phyloP scores from a whole-genome alignment of 2,797 vertebrate species.

The Darevskia mixta region DNA sequence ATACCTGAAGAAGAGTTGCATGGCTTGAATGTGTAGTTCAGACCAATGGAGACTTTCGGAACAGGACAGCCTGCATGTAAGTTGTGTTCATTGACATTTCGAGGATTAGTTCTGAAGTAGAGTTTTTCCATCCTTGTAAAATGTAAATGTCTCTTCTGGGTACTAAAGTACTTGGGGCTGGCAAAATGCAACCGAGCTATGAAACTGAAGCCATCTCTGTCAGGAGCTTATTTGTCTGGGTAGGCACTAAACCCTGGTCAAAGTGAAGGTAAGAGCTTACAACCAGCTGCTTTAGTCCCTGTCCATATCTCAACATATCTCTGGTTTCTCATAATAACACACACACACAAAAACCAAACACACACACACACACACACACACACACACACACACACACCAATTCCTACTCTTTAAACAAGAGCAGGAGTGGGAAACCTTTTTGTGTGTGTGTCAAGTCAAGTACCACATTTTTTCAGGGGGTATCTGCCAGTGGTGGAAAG shows the following conservation, averaged over 20 bases:
- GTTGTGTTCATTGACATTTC: not conserved
- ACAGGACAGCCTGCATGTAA: not conserved
- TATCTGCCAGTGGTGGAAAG: too few relatives aligned
- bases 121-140: not conserved
- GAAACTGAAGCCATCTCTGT: not conserved
- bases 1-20: too few relatives aligned
- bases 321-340: not conserved
- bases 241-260: too few relatives aligned
- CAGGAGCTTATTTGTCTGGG: too few relatives aligned
- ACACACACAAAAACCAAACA: not conserved
- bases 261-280: not conserved
- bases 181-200: not conserved
- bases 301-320: not conserved
- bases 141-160: not conserved
- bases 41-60: not conserved
- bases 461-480: too few relatives aligned
- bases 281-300: not conserved
- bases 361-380: too few relatives aligned
- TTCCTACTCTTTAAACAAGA: not conserved
- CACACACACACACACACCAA: too few relatives aligned
- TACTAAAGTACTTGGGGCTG: not conserved
- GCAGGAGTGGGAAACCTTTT: too few relatives aligned
- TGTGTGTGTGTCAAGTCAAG: too few relatives aligned
- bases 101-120: too few relatives aligned
- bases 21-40: not conserved